phyloP scores from a whole-genome alignment of 2,797 vertebrate species.

The Neosalanx taihuensis region DNA sequence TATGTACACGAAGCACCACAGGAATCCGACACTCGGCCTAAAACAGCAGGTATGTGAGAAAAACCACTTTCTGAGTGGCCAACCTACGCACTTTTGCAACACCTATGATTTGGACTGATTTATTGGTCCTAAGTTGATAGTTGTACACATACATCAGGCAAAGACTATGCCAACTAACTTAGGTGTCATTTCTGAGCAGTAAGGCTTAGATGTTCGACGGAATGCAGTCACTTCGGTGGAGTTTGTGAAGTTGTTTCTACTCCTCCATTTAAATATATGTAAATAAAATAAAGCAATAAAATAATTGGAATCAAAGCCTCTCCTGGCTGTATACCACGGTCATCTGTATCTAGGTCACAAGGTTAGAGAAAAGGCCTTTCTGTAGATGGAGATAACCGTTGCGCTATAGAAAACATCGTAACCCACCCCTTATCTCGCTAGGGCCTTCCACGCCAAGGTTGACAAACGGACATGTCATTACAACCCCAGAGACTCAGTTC shows the following conservation, averaged over 20 bases:
- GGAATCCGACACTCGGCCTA: slow-evolving; percentile 18
- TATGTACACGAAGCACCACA: slow-evolving; percentile 18
- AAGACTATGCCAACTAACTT: background rate
- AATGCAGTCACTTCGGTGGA: slow-evolving; percentile 5
- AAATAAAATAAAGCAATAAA: too few relatives aligned
- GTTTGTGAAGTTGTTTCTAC: background rate
- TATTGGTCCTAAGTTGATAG: slow-evolving; percentile 9
- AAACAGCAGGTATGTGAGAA: slow-evolving; percentile 21
- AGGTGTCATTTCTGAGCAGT: slow-evolving; percentile 8
- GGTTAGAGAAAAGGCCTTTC: slow-evolving; percentile 22
- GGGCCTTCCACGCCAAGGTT: too few relatives aligned
- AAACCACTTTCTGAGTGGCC: slow-evolving; percentile 3
- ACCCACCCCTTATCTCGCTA: too few relatives aligned
- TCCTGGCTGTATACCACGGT: too few relatives aligned
- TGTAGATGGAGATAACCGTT: slow-evolving; percentile 30
- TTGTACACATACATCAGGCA: background rate
- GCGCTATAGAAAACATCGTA: too few relatives aligned
- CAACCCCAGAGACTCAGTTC: too few relatives aligned
- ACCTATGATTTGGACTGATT: background rate
- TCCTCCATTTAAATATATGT: too few relatives aligned
- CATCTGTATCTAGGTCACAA: slow-evolving; percentile 31
- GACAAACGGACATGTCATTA: too few relatives aligned
- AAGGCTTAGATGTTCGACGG: slow-evolving; percentile 4
- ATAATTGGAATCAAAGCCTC: too few relatives aligned
- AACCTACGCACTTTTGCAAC: slow-evolving; percentile 1